phyloP scores from a whole-genome alignment of 2,888 invertebrate species.

The Poecilobothrus nobilitatus region DNA sequence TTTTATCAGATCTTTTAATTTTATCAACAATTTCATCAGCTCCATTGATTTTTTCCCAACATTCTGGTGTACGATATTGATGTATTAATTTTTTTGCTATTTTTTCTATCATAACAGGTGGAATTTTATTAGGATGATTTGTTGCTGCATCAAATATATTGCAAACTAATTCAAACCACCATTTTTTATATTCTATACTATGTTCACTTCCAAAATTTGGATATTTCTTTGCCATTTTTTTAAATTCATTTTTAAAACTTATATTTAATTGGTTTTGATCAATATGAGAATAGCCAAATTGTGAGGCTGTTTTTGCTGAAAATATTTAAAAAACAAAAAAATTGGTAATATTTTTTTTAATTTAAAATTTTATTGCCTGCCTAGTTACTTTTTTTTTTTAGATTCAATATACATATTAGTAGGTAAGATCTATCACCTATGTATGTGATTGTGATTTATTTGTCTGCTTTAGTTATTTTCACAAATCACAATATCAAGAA shows the following conservation, averaged over 20 bases:
- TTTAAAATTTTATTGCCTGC: too few relatives aligned
- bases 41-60: slow-evolving; percentile 63
- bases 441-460: too few relatives aligned
- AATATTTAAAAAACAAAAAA: too few relatives aligned
- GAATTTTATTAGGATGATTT: slow-evolving; percentile 24
- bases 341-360: too few relatives aligned
- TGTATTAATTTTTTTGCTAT: slow-evolving; percentile 55
- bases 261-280: slow-evolving; percentile 36
- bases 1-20: slow-evolving; percentile 40
- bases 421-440: too few relatives aligned
- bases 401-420: too few relatives aligned
- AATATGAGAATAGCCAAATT: slow-evolving; percentile 48
- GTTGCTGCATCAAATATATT: slow-evolving; percentile 31
- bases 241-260: slow-evolving; percentile 57
- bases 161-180: slow-evolving; percentile 60
- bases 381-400: too few relatives aligned
- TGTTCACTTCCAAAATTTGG: slow-evolving; percentile 67
- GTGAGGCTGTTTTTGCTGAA: slow-evolving; percentile 51
- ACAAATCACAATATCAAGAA: too few relatives aligned
- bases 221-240: slow-evolving; percentile 52
- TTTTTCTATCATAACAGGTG: slow-evolving; percentile 25
- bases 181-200: slow-evolving; percentile 59
- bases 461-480: too few relatives aligned
- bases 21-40: slow-evolving; percentile 49
- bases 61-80: slow-evolving; percentile 52